Percentiles rank a stretch among this genome's conserved stretches.
phyloP scores from a whole-genome alignment of 2,113 vertebrate species.

The Dolichotis patagonum region DNA sequence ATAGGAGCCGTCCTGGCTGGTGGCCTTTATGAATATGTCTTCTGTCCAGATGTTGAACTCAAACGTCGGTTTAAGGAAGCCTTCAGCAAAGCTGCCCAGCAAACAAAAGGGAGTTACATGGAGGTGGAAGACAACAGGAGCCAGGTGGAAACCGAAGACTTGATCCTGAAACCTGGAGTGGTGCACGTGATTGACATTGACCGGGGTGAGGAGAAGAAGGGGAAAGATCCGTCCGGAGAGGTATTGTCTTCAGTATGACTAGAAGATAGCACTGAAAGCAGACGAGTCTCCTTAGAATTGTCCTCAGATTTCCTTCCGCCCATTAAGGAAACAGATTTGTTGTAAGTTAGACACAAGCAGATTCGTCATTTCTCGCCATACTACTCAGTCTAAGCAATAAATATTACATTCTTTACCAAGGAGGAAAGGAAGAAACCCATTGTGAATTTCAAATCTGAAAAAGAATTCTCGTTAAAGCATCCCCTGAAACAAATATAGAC shows the following conservation, averaged over 20 bases:
- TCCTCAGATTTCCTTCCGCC: constrained; percentile 84
- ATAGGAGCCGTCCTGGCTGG: constrained; percentile 93
- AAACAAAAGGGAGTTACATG: constrained; percentile 90
- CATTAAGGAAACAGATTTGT: constrained; percentile 91
- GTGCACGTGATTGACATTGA: constrained; percentile 89
- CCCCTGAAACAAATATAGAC: constrained; percentile 60
- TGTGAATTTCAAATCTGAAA: constrained; percentile 77
- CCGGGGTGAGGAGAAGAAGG: constrained; percentile 90
- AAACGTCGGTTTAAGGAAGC: constrained; percentile 90
- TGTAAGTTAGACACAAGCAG: constrained; percentile 79
- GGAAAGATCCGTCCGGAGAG: constrained; percentile 89
- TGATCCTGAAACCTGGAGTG: constrained; percentile 89
- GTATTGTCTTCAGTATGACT: constrained; percentile 96
- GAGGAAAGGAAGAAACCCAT: constrained; percentile 60
- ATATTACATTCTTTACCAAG: constrained; percentile 61
- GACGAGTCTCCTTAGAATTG: constrained; percentile 87
- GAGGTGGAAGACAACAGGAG: constrained; percentile 91
- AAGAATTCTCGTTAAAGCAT: constrained; percentile 51
- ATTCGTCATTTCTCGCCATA: constrained; percentile 56
- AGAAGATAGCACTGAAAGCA: constrained; percentile 91
- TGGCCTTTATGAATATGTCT: constrained; percentile 94
- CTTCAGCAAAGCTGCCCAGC: constrained; percentile 89
- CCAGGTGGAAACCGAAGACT: constrained; percentile 88
- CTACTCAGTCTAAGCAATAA: constrained; percentile 62
- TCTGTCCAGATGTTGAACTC: constrained; percentile 92